Evolutionary conservation across 2,888 invertebrate species (phyloP), one percentile per base, ranked within the genome.

Genomic region (Melanostoma scalare): DNA sequence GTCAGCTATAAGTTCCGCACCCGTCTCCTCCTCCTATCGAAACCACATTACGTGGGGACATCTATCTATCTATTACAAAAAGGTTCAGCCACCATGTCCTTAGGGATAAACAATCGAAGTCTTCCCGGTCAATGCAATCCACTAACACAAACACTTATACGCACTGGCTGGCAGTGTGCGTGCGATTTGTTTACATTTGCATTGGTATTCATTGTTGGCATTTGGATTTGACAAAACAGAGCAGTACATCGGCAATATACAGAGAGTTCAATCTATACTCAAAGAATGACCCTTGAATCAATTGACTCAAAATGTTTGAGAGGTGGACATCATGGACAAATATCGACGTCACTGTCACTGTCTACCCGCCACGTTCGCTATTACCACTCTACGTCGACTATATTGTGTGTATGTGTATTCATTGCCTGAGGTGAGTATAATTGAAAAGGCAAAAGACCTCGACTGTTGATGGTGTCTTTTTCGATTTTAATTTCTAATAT

Each of bases 401-500:
- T 20, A 42, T 9, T 3, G 8, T n/a, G 8, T 44, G 20, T 20
- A 20, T 20, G 20, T 20, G 20, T 20, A 20, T n/a, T 46, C 33
- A 20, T 6, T 58, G 80, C 75, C 71, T 56, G 73, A 73, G 82
- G 77, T 63, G 50, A 50, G 60, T 71, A 75, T 71, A 75, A 80
- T 80, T 80, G 58, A 60, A 48, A 50, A 56, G 56, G 40, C 68
- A 56, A 46, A 40, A 53, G 36, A 53, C 60, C 48, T 44, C 50
- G 42, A 31, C 6, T 20, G 52, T 52, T 31, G 36, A 10, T 55
- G 40, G 60, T 76, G 76, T 68, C 76, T 67, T 20, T 20, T 74
- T 72, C 82, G 78, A 77, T 55, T 77, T 76, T 74, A 82, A 74
- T 82, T 82, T 82, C 68, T 73, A 82, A 77, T 77, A 77, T 78